Evolutionary conservation across 2,888 invertebrate species (phyloP).

Genomic region (Noctuana brunneofusca): DNA sequence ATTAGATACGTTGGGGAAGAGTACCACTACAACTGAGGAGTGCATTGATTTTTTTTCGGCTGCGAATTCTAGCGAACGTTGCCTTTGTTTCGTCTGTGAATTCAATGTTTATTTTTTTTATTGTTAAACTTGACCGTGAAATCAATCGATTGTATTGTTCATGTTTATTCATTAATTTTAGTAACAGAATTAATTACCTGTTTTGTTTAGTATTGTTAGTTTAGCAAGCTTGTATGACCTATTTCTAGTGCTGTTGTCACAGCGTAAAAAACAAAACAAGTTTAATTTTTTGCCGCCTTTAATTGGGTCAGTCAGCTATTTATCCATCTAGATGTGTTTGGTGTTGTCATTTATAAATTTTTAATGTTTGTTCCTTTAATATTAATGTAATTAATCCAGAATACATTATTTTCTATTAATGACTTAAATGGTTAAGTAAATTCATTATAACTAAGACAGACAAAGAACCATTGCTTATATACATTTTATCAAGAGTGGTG

Average conservation of each 20-base stretch:
- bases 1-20: neutral
- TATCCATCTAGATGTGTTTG: neutral
- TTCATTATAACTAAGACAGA: no score
- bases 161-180: conserved; percentile 50
- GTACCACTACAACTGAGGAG: conserved; percentile 15
- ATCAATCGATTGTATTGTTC: conserved; percentile 61
- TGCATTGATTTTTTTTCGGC: conserved; percentile 70
- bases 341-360: neutral
- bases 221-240: conserved; percentile 19
- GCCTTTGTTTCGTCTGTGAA: conserved; percentile 68
- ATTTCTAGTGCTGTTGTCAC: conserved; percentile 11
- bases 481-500: no score
- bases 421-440: no score
- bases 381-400: no score
- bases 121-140: conserved; percentile 79
- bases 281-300: conserved; percentile 19
- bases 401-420: no score
- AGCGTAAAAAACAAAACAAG: conserved; percentile 16
- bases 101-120: conserved; percentile 68
- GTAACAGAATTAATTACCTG: conserved; percentile 31
- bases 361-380: no score
- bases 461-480: no score
- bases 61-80: conserved; percentile 56
- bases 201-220: neutral
- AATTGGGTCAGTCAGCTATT: neutral